These are phyloP conservation scores for Toxonevra muliebris DNA, from an alignment of 2,888 invertebrate genomes.

Conservation along the genomic window DNA sequence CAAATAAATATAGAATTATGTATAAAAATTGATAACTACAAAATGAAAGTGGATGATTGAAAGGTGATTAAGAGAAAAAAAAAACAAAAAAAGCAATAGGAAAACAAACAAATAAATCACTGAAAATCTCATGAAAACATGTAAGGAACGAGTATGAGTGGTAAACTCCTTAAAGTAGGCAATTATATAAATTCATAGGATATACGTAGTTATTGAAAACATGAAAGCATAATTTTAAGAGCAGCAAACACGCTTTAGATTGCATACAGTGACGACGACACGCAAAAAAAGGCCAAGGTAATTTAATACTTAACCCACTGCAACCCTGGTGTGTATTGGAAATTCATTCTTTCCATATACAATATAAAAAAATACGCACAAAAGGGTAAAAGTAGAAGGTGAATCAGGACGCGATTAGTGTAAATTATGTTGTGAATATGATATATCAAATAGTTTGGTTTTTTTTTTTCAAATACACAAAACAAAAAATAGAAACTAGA, in stretches of 20 bases:
- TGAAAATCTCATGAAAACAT: not conserved
- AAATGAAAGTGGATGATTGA: not conserved
- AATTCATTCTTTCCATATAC: no score
- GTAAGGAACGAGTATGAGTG: not conserved
- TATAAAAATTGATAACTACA: not conserved
- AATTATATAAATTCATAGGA: no score
- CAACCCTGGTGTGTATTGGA: not conserved
- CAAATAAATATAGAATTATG: no score
- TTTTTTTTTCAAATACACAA: constrained; percentile 3
- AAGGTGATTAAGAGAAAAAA: not conserved
- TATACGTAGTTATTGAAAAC: no score
- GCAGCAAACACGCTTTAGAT: no score
- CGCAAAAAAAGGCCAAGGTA: not conserved
- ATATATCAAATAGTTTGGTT: not conserved
- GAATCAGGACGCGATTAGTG: constrained; percentile 13
- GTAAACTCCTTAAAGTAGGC: no score
- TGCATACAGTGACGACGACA: no score
- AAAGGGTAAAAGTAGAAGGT: no score
- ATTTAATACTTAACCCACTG: not conserved
- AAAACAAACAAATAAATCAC: not conserved
- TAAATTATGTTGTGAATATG: constrained; percentile 31
- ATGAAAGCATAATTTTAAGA: no score
- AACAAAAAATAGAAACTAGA: no score
- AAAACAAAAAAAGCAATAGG: not conserved
- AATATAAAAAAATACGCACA: no score